Conservation (phyloP, 2,797 vertebrate genomes). For the Prunella strophiata region DNA sequence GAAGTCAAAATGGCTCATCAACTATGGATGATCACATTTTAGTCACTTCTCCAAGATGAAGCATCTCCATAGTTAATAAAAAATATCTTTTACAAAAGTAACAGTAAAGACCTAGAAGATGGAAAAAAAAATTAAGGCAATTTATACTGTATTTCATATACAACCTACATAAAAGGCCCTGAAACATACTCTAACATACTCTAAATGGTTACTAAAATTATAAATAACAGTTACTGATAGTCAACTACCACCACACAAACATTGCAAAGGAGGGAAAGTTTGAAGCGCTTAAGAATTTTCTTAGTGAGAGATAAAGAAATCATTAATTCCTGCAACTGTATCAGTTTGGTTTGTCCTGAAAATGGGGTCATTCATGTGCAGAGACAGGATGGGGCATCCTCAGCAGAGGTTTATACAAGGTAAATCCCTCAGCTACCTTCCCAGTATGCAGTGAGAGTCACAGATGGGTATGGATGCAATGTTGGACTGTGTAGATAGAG, state of each 20-base stretch:
- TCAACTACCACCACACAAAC: not conserved
- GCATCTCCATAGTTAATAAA: not conserved
- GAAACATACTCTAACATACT: not conserved
- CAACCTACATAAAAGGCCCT: not conserved
- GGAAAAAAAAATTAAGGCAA: not conserved
- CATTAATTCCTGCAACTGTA: not conserved
- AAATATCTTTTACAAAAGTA: not conserved
- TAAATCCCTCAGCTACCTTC: not conserved
- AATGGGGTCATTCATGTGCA: not conserved
- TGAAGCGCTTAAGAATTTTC: not conserved
- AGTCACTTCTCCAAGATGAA: not conserved
- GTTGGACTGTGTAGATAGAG: not conserved
- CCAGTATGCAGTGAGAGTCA: not conserved
- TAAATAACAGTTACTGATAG: not conserved
- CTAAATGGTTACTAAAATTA: not conserved
- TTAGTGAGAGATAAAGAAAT: not conserved
- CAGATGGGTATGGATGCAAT: not conserved
- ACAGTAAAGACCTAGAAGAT: not conserved
- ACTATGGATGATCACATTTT: not conserved
- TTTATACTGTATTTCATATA: not conserved
- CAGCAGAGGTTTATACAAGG: not conserved
- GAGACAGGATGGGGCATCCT: not conserved
- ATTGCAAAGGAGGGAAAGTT: not conserved
- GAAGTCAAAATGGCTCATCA: not conserved
- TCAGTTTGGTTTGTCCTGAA: not conserved